These are phyloP conservation scores for Phymorhynchus buccinoides DNA, from an alignment of 1,140 invertebrate genomes.

Conservation along the genomic window DNA sequence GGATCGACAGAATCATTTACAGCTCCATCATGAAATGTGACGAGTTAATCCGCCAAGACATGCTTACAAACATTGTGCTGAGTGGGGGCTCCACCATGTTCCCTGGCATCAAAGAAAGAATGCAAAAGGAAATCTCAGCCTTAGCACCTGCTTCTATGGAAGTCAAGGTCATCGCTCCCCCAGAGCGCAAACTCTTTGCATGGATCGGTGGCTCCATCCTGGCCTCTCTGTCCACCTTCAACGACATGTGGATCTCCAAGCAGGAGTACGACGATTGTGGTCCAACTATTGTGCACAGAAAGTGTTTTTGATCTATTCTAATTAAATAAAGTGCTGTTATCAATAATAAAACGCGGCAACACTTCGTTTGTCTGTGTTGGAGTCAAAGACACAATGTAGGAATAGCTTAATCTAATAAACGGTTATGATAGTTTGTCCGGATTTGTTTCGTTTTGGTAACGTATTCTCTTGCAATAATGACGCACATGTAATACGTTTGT, in stretches of 20 bases:
- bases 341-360: too few species aligned
- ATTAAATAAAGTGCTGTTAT: too few species aligned
- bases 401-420: too few species aligned
- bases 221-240: constrained; percentile 75
- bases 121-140: constrained; percentile 42
- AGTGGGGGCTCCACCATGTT: constrained; percentile 74
- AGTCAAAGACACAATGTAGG: too few species aligned
- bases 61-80: constrained; percentile 89
- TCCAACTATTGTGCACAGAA: constrained; percentile 73
- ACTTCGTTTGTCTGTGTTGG: too few species aligned
- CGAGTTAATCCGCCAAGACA: constrained; percentile 88
- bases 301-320: constrained; percentile 56
- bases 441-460: too few species aligned
- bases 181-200: constrained; percentile 30
- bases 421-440: too few species aligned
- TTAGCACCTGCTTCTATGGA: constrained; percentile 45
- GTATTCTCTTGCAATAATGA: too few species aligned
- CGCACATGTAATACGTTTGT: too few species aligned
- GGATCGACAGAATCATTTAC: too few species aligned
- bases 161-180: constrained; percentile 49
- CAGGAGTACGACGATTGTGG: constrained; percentile 91
- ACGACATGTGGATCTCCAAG: constrained; percentile 78
- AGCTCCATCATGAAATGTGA: constrained; percentile 79
- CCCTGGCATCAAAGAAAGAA: constrained; percentile 42
- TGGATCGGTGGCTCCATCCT: constrained; percentile 30